Evolutionary conservation across 2,113 vertebrate species (phyloP), one percentile per base, ranked within the genome.

Genomic region (Eurystomus gularis): DNA sequence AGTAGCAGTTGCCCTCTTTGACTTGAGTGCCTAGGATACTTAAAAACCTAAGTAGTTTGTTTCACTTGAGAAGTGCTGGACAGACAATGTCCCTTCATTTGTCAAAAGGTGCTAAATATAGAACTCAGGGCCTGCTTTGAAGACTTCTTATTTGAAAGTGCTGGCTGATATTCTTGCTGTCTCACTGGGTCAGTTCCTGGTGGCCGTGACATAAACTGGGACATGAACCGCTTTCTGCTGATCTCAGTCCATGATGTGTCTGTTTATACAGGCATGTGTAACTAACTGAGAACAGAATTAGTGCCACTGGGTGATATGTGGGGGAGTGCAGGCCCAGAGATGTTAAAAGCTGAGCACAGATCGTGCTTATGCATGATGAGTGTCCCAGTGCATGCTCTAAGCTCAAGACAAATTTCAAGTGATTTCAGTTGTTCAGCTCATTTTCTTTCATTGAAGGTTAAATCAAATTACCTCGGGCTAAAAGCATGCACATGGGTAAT

Each of bases 1-100:
- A 70, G 15, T 29, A 93, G 61, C 69, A 87, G 44, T 35, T 87
- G 57, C 37, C 25, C 11, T 51, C 35, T 88, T 88, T 57, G 42
- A 54, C 13, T 79, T 84, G 81, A 86, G 84, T 86, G 52, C 57
- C 35, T 87, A 48, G 65, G 84, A 72, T 87, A 76, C 48, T 85
- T 65, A 72, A 87, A 91, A 89, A n/a, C 0, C 11, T 37, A 72
- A 81, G 66, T 29, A 81, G 66, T 29, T 86, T 9, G 4, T 94
- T 86, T 82, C 35, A 81, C 31, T 40, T 86, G 54, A 91, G 51
- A 76, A 29, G 20, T 78, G 19, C 72, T 91, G 61, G 16, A 51
- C 11, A 55, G 61, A 46, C n/a, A 84, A 62, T 42, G 9, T 51
- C 52, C 31, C 39, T 70, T 93, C 10, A 13, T 64, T 79, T 84